Base-by-base conservation (phyloP, 2,797 vertebrate species). In the Yasuhikotakia modesta region DNA sequence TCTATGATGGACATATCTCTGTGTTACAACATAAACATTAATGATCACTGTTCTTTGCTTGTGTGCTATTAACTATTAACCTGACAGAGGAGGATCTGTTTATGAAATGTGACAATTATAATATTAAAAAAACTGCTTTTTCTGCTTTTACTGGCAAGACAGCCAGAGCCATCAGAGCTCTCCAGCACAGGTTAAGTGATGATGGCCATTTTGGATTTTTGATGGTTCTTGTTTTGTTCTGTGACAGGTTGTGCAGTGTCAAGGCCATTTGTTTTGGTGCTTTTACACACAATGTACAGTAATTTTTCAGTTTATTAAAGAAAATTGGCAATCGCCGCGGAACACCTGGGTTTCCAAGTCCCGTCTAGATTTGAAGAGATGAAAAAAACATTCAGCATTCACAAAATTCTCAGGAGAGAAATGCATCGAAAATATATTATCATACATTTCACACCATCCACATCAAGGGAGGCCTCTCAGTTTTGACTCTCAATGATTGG, bases 11-110 rank as follows among this genome's bases (percentile, higher is more conserved):
- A 27, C 53, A 22, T 2, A 27, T 27, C 27, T 27, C 27, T 27
- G n/a, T n/a, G n/a, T n/a, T n/a, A n/a, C n/a, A n/a, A n/a, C n/a
- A n/a, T n/a, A 27, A 27, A 27, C 27, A 27, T 71, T 80, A 85
- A 86, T 82, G 75, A 82, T 70, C 76, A 73, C 79, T 67, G 84
- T 81, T 82, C 77, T 73, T 22, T 75, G 72, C 81, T 76, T 70
- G 30, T 70, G 43, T 82, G 64, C 76, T 70, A 86, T 86, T 81
- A 82, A 63, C 82, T 76, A 82, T 85, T 86, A 79, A 81, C 80
- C 81, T 64, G 79, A 78, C 79, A 67, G 70, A 65, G 61, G 50
- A 71, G 27, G 48, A 60, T 75, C 45, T 79, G 77, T 83, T 78
- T 77, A 72, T 78, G 74, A 76, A 83, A 82, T 78, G 78, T 71